Evolutionary conservation across 2,113 vertebrate genomes (phyloP), one percentile per base, ranked within the genome.

Genomic region (Hippocampus comes): DNA sequence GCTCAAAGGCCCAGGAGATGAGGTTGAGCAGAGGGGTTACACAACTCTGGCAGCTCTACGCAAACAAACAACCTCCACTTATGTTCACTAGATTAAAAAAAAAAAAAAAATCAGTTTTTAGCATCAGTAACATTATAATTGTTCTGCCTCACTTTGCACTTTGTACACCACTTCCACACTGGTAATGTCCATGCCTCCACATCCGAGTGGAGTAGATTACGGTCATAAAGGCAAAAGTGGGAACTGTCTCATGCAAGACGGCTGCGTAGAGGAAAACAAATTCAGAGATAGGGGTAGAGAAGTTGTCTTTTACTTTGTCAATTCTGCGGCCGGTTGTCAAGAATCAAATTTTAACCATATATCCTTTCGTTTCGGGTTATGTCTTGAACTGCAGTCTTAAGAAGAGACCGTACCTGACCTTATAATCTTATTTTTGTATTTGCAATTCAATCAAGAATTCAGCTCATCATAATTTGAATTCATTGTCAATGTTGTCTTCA

Each of bases 181-280:
- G 11, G 27, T 74, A 25, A 75, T 55, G 72, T 51, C 66, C 41
- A 18, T 67, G 56, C 77, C 57, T 76, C 38, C 57, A 41, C 51
- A 66, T 11, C 57, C 5, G 21, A 25, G 42, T 43, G 38, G 67
- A 80, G 74, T 74, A 57, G 69, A 72, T 76, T 59, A 73, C 72
- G 68, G 69, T 67, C 70, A 82, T 60, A 64, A 69, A 85, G 48
- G 66, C 66, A 67, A 75, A 81, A 80, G 83, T 80, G 68, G 70
- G 87, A 80, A 82, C 77, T 74, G 73, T 76, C 80, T 77, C 77
- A 82, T 71, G 60, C 68, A 75, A 72, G 71, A 80, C 77, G 80
- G 76, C 75, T 76, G 76, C 74, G 69, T 67, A 57, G 74, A 74
- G n/a, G 1, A 11, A 63, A 38, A 38, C 34, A 38, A 71, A 71